A percentile compares a stretch with the other conserved stretches of the same genome.
Conservation (phyloP, 2,888 invertebrate genomes). For the Patella pellucida region DNA sequence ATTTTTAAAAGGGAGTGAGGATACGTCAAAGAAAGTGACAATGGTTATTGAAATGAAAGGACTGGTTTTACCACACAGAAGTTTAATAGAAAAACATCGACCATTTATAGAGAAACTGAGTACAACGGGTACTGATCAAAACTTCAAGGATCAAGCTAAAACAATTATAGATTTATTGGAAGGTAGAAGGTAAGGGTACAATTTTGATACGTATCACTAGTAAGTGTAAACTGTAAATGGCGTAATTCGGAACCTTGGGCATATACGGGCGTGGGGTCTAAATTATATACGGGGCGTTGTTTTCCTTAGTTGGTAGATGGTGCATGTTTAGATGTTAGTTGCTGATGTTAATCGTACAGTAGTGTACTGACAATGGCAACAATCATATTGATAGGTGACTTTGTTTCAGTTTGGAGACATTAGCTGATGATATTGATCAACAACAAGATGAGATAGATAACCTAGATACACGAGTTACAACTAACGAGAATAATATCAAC, state of each 20-base stretch:
- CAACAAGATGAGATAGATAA: neutral
- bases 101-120: conserved; percentile 25
- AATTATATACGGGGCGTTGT: no score
- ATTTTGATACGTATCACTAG: no score
- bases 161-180: conserved; percentile 54
- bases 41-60: neutral
- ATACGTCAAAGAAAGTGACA: neutral
- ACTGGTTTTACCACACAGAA: neutral
- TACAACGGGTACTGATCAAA: conserved; percentile 52
- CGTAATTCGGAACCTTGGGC: no score
- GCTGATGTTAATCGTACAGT: no score
- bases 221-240: no score
- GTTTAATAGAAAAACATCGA: neutral
- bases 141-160: conserved; percentile 42
- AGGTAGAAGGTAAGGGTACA: conserved; percentile 48
- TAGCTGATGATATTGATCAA: neutral
- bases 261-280: rapidly evolving
- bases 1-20: neutral
- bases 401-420: neutral
- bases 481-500: neutral
- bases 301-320: no score
- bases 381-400: no score
- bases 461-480: neutral
- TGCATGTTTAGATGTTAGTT: no score
- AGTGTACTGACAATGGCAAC: no score